Conservation (phyloP, 2,888 invertebrate species). For the Rapana venosa region DNA sequence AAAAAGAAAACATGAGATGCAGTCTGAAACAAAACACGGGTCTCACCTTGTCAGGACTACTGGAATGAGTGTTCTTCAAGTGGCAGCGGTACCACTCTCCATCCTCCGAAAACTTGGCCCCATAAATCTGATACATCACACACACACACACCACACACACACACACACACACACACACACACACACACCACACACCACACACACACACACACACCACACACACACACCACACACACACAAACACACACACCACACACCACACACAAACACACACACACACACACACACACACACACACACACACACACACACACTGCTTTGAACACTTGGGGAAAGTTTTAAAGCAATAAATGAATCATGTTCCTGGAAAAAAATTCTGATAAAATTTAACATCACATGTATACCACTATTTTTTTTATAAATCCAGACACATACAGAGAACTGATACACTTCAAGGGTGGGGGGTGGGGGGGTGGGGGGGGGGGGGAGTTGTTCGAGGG, state of each 20-base stretch:
- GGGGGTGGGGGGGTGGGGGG: not conserved
- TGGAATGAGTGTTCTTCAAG: conserved; percentile 56
- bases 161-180: not conserved
- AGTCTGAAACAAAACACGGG: too few species aligned
- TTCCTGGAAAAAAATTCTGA: not conserved
- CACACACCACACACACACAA: conserved; percentile 25
- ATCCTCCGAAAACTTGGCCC: conserved; percentile 67
- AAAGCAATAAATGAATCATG: not conserved
- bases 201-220: conserved; percentile 18
- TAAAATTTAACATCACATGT: too few species aligned
- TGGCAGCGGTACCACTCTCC: conserved; percentile 71
- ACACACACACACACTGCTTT: not conserved
- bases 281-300: conserved; percentile 20
- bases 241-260: not conserved
- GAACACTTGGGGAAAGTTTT: not conserved
- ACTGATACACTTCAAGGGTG: not conserved
- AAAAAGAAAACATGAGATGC: not conserved
- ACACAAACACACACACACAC: not conserved
- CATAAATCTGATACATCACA: conserved; percentile 64
- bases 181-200: not conserved
- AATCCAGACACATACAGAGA: not conserved
- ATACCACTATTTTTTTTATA: too few species aligned
- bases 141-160: not conserved
- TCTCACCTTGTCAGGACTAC: conserved; percentile 60
- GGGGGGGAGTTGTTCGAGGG: not conserved